Percentiles rank a stretch among this genome's conserved stretches.
phyloP scores from a whole-genome alignment of 2,113 vertebrate genomes.

The Pavo muticus region DNA sequence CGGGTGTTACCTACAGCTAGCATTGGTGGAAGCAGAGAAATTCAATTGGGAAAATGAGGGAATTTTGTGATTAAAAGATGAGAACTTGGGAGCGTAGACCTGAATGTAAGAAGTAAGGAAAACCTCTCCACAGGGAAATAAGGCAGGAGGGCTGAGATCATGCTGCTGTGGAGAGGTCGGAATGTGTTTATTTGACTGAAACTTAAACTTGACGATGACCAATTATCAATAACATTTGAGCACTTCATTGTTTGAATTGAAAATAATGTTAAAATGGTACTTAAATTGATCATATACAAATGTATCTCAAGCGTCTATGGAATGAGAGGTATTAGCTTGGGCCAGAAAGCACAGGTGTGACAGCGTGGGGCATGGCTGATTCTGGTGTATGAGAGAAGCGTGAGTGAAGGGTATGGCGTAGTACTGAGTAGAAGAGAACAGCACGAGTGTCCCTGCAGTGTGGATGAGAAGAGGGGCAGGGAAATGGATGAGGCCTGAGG shows the following conservation, averaged over 20 bases:
- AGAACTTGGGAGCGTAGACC: neutral
- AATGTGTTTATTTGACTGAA: neutral
- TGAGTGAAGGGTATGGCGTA: neutral
- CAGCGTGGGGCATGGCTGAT: neutral
- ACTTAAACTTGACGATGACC: neutral
- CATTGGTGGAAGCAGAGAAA: neutral
- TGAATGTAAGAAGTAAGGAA: neutral
- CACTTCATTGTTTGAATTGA: neutral
- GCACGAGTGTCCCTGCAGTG: neutral
- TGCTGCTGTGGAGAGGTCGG: neutral
- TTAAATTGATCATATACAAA: neutral
- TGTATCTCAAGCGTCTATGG: neutral
- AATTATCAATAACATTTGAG: neutral
- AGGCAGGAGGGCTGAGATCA: neutral
- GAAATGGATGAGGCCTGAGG: neutral
- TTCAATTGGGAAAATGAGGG: neutral
- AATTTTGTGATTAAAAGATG: neutral
- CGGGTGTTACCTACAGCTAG: fast-evolving
- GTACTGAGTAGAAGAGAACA: neutral
- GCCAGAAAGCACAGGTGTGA: neutral
- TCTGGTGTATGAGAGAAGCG: neutral
- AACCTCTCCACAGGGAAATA: neutral
- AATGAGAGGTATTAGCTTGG: neutral
- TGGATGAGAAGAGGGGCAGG: neutral
- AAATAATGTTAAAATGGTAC: neutral